Base-by-base conservation (phyloP, 1,140 invertebrate genomes). In the Monomorium pharaonis region DNA sequence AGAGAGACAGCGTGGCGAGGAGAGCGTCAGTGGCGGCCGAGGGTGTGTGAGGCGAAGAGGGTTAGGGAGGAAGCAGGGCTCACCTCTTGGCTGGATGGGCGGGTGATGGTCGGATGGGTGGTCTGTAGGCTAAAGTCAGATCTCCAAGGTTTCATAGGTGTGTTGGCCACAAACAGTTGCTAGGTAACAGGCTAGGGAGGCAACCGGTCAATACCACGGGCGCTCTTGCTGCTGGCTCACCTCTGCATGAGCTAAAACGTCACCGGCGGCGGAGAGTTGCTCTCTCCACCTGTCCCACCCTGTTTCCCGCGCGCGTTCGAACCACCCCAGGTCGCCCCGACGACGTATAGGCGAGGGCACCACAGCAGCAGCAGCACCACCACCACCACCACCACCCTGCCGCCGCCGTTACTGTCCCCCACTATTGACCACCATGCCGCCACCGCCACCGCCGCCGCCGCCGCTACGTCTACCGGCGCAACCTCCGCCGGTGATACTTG, bases 121-220 rank as follows among this genome's bases (percentile, higher is more conserved):
- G 86, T 62, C 69, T 63, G 85, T 84, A 84, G 88, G 90, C 90
- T 90, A 89, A 92, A 93, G 92, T 93, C 92, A 94, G 92, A 92
- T 92, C 91, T 94, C 93, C 93, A 94, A 94, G 93, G 93, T 93
- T 93, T 93, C 91, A 90, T 93, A 94, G 92, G 93, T 94, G 92
- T 94, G 93, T 94, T 94, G 92, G 93, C 88, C 92, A 93, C 92
- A 91, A 93, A 92, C 90, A 91, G 93, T 94, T 93, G 92, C 93
- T 85, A 90, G 88, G 93, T 83, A 89, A 93, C 91, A 91, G 67
- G 74, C 86, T 91, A 91, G 92, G 92, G 91, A 93, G 92, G 92
- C 92, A 92, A 94, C 93, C 92, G 93, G 93, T 94, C 93, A 94
- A 94, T 94, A 94, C 93, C 93, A 92, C 90, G 92, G 62, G n/a